Evolutionary conservation across 2,797 vertebrate genomes (phyloP).

Genomic region (Rhinogobio ventralis): DNA sequence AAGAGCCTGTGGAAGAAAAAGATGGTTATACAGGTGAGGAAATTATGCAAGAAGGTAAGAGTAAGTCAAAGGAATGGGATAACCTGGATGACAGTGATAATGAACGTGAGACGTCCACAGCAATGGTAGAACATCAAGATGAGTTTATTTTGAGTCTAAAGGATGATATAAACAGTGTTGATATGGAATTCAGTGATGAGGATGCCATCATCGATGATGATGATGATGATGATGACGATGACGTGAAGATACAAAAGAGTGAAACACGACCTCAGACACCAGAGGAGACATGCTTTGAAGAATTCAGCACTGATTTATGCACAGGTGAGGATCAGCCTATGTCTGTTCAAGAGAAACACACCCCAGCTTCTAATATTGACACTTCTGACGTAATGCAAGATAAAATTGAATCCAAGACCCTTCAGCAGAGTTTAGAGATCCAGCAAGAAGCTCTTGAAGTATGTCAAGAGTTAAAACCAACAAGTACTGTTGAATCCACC

Average conservation of each 20-base stretch:
- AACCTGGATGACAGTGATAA: background rate
- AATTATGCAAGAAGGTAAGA: conserved; percentile 16
- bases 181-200: conserved; percentile 46
- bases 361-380: background rate
- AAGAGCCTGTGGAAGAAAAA: background rate
- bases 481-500: background rate
- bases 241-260: background rate
- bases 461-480: background rate
- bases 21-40: background rate
- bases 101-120: background rate
- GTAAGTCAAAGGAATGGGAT: background rate
- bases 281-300: conserved; percentile 34
- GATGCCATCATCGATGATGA: background rate
- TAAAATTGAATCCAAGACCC: background rate
- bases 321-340: background rate
- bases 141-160: background rate
- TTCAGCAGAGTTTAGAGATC: conserved; percentile 7
- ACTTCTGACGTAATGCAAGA: background rate
- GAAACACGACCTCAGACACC: conserved; percentile 8
- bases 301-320: conserved; percentile 52
- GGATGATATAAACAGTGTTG: conserved; percentile 27
- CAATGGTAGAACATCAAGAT: background rate
- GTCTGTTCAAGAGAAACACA: background rate
- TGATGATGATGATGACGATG: background rate
- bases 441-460: conserved; percentile 21